Evolutionary conservation across 1,140 invertebrate species (phyloP).

Genomic region (Lasioglossum albipes): DNA sequence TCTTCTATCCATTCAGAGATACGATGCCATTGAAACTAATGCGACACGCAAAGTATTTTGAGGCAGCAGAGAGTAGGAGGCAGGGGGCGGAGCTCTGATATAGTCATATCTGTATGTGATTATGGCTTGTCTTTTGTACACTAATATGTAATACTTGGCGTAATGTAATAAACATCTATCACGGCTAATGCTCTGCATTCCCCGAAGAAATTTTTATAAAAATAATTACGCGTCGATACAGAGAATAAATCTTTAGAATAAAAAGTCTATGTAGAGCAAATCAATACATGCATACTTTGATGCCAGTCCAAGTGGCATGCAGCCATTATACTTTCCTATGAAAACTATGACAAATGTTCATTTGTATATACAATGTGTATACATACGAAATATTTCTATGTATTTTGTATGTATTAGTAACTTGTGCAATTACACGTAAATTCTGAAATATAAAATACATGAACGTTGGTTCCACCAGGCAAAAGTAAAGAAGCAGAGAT

Average conservation of each 20-base stretch:
- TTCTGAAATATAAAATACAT: constrained; percentile 2
- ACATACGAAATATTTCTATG: not conserved
- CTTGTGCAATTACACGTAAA: not conserved
- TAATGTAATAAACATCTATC: constrained; percentile 41
- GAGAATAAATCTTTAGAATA: not conserved
- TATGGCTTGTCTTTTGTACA: constrained; percentile 55
- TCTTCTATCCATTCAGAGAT: constrained; percentile 37
- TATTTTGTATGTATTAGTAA: not conserved
- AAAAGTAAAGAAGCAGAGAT: constrained; percentile 99
- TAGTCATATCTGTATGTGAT: constrained; percentile 72
- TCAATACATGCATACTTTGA: constrained; percentile 37
- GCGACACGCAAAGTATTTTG: constrained; percentile 64
- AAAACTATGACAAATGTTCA: constrained; percentile 26
- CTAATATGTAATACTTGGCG: constrained; percentile 58
- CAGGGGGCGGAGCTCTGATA: constrained; percentile 79
- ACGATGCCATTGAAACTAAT: constrained; percentile 56
- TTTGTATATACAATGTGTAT: not conserved
- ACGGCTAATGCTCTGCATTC: constrained; percentile 1
- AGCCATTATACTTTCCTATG: constrained; percentile 64
- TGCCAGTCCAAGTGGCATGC: constrained; percentile 64
- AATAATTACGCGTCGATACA: not conserved
- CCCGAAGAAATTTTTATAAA: constrained; percentile 2
- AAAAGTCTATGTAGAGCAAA: constrained; percentile 20
- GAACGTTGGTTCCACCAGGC: constrained; percentile 81
- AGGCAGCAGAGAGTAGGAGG: constrained; percentile 60